Conservation (phyloP, 2,113 vertebrate genomes). For the Anser cygnoides region DNA sequence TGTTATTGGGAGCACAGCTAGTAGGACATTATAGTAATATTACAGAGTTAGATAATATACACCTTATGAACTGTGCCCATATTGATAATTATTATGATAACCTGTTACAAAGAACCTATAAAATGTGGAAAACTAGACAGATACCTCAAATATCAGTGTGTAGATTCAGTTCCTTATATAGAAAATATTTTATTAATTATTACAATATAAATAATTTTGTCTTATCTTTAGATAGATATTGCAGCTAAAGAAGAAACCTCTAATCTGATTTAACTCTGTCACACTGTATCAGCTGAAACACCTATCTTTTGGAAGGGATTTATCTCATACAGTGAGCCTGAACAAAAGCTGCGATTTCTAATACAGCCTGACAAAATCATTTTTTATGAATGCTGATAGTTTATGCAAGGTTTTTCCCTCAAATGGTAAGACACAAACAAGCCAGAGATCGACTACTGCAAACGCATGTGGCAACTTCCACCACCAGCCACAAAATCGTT, state of each 20-base stretch:
- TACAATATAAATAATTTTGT: not conserved
- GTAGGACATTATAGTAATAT: not conserved
- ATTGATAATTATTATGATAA: not conserved
- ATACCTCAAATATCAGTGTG: not conserved
- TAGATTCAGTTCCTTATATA: not conserved
- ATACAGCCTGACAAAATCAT: conserved; percentile 21
- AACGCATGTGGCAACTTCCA: not conserved
- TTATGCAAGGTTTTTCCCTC: not conserved
- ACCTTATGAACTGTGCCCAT: not conserved
- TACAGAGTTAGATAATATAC: not conserved
- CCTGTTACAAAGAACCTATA: not conserved
- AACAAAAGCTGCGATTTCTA: conserved; percentile 53
- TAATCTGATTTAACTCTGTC: conserved; percentile 3
- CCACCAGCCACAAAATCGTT: not conserved
- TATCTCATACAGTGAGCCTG: not conserved
- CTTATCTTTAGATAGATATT: not conserved
- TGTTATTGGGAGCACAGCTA: not conserved
- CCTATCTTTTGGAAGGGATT: not conserved
- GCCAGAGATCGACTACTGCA: not conserved
- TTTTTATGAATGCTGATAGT: not conserved
- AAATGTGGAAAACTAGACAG: not conserved
- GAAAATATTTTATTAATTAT: not conserved
- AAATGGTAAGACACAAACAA: not conserved
- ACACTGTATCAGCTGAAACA: not conserved
- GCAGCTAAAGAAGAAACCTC: not conserved